phyloP scores from a whole-genome alignment of 2,888 invertebrate genomes.

The Cheilosia vernalis region DNA sequence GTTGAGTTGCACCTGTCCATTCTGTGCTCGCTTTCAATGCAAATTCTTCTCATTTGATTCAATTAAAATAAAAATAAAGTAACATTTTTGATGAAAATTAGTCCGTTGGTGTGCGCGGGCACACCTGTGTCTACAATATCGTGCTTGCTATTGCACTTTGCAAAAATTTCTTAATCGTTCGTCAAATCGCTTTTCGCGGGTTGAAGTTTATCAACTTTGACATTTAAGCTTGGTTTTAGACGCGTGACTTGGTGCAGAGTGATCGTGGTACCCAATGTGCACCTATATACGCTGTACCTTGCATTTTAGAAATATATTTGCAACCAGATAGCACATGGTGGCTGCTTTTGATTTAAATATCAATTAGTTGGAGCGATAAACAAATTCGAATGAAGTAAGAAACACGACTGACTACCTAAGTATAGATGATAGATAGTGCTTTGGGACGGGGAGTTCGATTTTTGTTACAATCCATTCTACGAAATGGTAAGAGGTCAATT shows the following conservation, averaged over 20 bases:
- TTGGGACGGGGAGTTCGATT: not conserved
- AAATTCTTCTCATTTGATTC: conserved; percentile 33
- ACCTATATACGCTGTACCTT: not conserved
- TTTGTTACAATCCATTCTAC: no score
- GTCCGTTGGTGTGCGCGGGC: conserved; percentile 6
- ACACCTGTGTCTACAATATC: conserved; percentile 31
- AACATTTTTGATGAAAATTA: conserved; percentile 23
- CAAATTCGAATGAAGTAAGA: not conserved
- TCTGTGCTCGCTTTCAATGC: not conserved
- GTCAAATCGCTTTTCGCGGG: conserved; percentile 52
- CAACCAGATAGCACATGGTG: not conserved
- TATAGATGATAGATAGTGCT: conserved; percentile 10
- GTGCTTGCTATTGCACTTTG: conserved; percentile 51
- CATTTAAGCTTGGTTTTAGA: conserved; percentile 29
- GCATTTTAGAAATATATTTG: no score
- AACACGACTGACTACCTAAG: conserved; percentile 1
- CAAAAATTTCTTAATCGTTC: conserved; percentile 55
- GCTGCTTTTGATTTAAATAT: conserved; percentile 57
- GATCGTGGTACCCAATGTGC: conserved; percentile 50
- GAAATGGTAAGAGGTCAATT: no score
- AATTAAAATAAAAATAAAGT: conserved; percentile 31
- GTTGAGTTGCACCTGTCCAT: conserved; percentile 49
- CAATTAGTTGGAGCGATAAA: conserved; percentile 38
- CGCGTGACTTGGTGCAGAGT: conserved; percentile 56
- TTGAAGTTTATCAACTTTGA: conserved; percentile 59